Conservation (phyloP, 2,113 vertebrate species). For the Brachyhypopomus gauderio region DNA sequence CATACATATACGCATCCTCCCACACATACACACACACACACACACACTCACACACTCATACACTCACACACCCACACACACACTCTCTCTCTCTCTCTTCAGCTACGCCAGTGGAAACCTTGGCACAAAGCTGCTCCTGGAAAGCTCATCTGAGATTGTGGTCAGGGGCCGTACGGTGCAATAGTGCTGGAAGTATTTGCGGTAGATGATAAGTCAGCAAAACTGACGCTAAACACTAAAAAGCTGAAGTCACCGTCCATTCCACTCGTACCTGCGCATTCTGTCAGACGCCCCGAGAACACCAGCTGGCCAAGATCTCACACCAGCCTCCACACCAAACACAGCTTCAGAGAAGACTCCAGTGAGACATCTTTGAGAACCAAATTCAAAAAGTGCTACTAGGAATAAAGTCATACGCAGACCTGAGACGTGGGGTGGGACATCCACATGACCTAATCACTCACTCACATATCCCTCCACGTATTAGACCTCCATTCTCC, state of each 20-base stretch:
- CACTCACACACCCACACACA: neutral
- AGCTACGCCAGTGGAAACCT: conserved; percentile 23
- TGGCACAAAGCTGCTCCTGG: conserved; percentile 32
- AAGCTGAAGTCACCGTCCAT: conserved; percentile 57
- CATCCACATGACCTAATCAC: conserved; percentile 67
- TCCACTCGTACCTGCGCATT: conserved; percentile 47
- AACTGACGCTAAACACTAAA: conserved; percentile 43
- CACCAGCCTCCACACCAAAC: conserved; percentile 29
- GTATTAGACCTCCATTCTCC: conserved; percentile 62
- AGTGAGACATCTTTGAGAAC: neutral
- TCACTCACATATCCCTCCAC: conserved; percentile 56
- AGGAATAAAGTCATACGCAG: neutral
- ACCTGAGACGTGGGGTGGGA: conserved; percentile 57
- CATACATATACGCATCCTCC: neutral
- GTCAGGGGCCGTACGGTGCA: conserved; percentile 10
- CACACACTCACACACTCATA: conserved; percentile 10
- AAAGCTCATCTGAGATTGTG: conserved; percentile 55
- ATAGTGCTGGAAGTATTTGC: conserved; percentile 46
- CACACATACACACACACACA: conserved; percentile 5
- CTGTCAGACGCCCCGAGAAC: conserved; percentile 29
- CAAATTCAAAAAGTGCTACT: neutral
- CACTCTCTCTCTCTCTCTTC: neutral
- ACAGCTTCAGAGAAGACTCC: conserved; percentile 4
- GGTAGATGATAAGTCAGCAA: conserved; percentile 57
- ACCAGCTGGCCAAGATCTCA: conserved; percentile 30